These are phyloP conservation scores for Mobula birostris DNA, from an alignment of 2,113 vertebrate genomes.

Conservation along the genomic window DNA sequence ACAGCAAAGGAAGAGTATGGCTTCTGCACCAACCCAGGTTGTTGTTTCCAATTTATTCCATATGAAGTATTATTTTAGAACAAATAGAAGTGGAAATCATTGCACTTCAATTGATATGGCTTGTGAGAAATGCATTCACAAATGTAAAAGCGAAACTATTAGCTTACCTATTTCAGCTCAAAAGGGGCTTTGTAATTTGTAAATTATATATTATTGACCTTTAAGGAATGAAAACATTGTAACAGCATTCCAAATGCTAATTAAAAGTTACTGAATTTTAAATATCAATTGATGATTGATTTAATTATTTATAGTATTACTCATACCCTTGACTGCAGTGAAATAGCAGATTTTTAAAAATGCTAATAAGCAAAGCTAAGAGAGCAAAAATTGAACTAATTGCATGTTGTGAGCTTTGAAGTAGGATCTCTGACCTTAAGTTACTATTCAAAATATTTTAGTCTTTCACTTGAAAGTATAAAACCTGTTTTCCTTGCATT, in stretches of 20 bases:
- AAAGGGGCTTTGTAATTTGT: not conserved
- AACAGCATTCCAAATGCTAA: not conserved
- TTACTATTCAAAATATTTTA: not conserved
- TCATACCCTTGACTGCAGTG: not conserved
- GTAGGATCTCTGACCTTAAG: not conserved
- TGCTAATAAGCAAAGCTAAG: not conserved
- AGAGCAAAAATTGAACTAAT: not conserved
- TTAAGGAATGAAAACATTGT: not conserved
- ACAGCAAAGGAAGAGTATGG: conserved; percentile 91
- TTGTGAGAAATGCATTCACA: not conserved
- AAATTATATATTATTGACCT: not conserved
- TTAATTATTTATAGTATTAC: not conserved
- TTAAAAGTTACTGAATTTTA: not conserved
- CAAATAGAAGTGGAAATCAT: not conserved
- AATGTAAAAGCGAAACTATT: not conserved
- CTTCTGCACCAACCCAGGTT: conserved; percentile 78
- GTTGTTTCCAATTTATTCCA: not conserved
- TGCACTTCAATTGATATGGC: not conserved
- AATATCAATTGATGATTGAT: not conserved
- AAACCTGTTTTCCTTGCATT: not conserved
- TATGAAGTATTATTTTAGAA: not conserved
- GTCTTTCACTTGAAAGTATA: not conserved
- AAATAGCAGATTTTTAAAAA: not conserved
- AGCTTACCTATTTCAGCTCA: not conserved
- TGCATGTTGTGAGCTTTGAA: not conserved